Evolutionary conservation across 2,113 vertebrate genomes (phyloP).

Genomic region (Ondatra zibethicus): DNA sequence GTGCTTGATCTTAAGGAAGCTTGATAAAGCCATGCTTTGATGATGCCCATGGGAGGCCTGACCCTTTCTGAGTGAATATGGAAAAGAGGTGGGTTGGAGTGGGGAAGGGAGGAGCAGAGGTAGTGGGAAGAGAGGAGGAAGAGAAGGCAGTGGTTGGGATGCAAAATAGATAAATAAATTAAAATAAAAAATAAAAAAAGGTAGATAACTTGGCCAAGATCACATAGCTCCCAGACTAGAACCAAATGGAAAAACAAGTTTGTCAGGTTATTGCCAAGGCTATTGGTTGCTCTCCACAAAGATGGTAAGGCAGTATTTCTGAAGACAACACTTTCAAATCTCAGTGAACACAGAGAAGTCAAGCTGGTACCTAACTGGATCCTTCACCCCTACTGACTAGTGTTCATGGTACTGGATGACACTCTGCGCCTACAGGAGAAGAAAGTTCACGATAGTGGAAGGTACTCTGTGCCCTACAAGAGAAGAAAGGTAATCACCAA

Average conservation of each 20-base stretch:
- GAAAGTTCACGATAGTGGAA: not conserved
- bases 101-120: not conserved
- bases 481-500: not conserved
- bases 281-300: not conserved
- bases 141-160: not conserved
- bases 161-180: not conserved
- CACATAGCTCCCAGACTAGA: not conserved
- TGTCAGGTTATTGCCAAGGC: not conserved
- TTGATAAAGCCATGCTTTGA: not conserved
- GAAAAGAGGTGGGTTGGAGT: not conserved
- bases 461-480: not conserved
- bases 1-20: not conserved
- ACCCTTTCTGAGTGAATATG: not conserved
- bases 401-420: not conserved
- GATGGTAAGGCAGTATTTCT: not conserved
- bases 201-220: not conserved
- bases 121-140: not conserved
- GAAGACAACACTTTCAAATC: not conserved
- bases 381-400: not conserved
- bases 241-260: not conserved
- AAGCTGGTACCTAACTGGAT: not conserved
- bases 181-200: not conserved
- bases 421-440: not conserved
- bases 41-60: not conserved
- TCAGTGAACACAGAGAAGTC: not conserved